Base-by-base conservation (phyloP, 2,797 vertebrate genomes). In the Alectoris magna region DNA sequence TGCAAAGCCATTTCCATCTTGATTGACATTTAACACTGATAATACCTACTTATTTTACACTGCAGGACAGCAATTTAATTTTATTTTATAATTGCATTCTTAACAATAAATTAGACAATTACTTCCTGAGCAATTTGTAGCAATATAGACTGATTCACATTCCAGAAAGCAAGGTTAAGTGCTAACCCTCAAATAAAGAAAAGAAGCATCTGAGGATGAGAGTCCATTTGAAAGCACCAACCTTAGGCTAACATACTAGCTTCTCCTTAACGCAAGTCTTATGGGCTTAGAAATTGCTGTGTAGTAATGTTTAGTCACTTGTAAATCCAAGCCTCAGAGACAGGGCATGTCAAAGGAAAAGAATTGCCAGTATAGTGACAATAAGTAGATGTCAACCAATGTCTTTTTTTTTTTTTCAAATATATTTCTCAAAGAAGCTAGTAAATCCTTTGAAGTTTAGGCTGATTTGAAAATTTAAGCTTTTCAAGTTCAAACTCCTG, bases 391-490 rank as follows among this genome's bases (percentile, higher is more conserved):
- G 87, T 75, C 92, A 95, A 84, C 31, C 55, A 59, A 51, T 44
- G 41, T 14, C 7, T 64, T 58, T 49, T 69, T 53, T 41, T 3
- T 8, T 48, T 53, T 38, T 3, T 6, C 27, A 77, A 81, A 84
- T 59, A 6, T 76, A 72, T 91, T 93, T 94, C 75, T 88, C 55
- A 94, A 91, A 82, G n/a, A 73, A 86, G 49, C 81, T 92, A 84
- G 70, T 78, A 93, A 94, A 90, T 56, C 51, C 92, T 95, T 96
- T 96, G 92, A 95, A 94, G 90, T 91, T 93, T 87, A 88, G 80
- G 73, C 78, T 94, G 93, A 94, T 90, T 77, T 84, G 78, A 90
- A 92, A 96, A 88, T 85, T 77, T 92, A 91, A 91, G 85, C 91
- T 94, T 83, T 71, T 48, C 62, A 79, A 92, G 84, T 94, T 96